Conservation (phyloP, 2,888 invertebrate species). For the Mellilla xanthometata region DNA sequence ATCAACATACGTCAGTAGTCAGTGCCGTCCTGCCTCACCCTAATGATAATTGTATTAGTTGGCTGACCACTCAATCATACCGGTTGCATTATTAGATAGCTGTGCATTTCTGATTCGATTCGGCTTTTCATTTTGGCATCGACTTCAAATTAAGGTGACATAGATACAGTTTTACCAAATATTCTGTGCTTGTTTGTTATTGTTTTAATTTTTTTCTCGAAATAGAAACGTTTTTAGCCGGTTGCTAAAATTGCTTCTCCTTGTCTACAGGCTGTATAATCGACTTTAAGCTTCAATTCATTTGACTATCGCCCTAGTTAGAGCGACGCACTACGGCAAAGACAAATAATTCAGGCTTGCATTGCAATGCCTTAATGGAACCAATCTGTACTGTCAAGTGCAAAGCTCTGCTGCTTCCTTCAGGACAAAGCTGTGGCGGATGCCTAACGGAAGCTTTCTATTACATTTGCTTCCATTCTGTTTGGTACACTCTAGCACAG, state of each 20-base stretch:
- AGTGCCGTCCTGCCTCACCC: slow-evolving; percentile 54
- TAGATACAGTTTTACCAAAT: too few species aligned
- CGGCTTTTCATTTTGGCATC: background rate
- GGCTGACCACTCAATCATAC: slow-evolving; percentile 28
- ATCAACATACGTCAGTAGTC: slow-evolving; percentile 75
- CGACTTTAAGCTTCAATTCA: too few species aligned
- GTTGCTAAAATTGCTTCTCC: too few species aligned
- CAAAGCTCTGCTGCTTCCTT: slow-evolving; percentile 14
- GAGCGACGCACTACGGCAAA: slow-evolving; percentile 2
- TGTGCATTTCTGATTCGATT: slow-evolving; percentile 1
- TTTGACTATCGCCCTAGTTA: too few species aligned
- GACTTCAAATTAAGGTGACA: too few species aligned
- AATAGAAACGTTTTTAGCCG: too few species aligned
- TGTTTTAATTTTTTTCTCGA: too few species aligned
- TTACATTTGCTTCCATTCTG: slow-evolving; percentile 27
- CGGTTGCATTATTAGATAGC: slow-evolving; percentile 25
- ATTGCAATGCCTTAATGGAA: slow-evolving; percentile 33
- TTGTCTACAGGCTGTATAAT: too few species aligned
- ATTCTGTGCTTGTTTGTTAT: too few species aligned
- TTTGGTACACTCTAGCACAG: background rate
- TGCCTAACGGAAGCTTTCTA: slow-evolving; percentile 33
- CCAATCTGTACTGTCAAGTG: slow-evolving; percentile 34
- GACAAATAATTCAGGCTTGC: slow-evolving; percentile 19
- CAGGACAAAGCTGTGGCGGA: slow-evolving; percentile 25
- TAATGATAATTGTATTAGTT: slow-evolving; percentile 50